Percentiles rank a stretch among this genome's conserved stretches.
phyloP scores from a whole-genome alignment of 2,888 invertebrate genomes.

The Ochlodes sylvanus region DNA sequence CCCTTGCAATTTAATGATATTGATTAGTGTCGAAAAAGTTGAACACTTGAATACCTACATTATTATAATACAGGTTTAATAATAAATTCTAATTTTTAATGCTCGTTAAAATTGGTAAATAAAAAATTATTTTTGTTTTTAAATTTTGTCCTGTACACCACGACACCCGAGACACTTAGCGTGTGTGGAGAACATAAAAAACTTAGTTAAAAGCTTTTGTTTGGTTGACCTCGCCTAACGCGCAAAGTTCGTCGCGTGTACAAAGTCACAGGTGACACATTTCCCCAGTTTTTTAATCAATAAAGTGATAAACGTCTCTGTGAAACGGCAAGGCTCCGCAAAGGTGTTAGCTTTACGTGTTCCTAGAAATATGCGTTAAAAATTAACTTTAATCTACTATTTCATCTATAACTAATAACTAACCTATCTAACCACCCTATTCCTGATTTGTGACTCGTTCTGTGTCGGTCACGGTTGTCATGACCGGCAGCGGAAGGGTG shows the following conservation, averaged over 20 bases:
- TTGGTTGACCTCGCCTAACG: neutral
- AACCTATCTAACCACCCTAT: too few relatives aligned
- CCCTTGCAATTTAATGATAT: too few relatives aligned
- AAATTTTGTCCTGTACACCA: neutral
- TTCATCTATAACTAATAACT: neutral
- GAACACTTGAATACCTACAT: too few relatives aligned
- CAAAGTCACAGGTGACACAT: conserved; percentile 21
- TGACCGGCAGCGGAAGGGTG: too few relatives aligned
- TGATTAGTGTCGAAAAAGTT: too few relatives aligned
- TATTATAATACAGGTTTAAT: too few relatives aligned
- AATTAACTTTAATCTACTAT: neutral
- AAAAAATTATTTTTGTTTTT: too few relatives aligned
- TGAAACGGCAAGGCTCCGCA: conserved; percentile 11
- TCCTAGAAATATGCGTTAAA: neutral
- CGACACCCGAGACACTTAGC: conserved; percentile 6
- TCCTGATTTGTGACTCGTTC: too few relatives aligned
- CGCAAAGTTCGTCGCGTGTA: conserved; percentile 23
- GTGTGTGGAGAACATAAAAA: conserved; percentile 30
- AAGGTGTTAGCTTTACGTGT: neutral
- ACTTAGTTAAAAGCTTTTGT: conserved; percentile 17
- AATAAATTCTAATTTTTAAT: too few relatives aligned
- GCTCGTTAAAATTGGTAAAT: too few relatives aligned
- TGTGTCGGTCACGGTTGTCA: too few relatives aligned
- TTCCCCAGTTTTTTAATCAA: conserved; percentile 26
- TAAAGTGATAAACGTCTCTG: conserved; percentile 6